A percentile compares a stretch with the other conserved stretches of the same genome.
Evolutionary conservation across 2,888 invertebrate species (phyloP).

Genomic region (Achlya flavicornis): DNA sequence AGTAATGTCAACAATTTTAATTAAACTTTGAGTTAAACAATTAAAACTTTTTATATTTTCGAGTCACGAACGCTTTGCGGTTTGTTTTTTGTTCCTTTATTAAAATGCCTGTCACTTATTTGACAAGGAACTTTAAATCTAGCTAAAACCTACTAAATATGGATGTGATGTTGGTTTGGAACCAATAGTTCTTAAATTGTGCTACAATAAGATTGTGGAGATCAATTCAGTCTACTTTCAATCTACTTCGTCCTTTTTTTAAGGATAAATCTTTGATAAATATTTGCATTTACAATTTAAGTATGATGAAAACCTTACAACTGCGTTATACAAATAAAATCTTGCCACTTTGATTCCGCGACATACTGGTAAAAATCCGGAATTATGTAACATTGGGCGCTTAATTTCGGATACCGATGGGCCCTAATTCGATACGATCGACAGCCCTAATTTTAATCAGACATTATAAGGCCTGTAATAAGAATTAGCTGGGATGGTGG

Average conservation of each 20-base stretch:
- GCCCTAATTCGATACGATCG: background rate
- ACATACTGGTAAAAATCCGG: background rate
- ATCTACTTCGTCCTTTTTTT: no score
- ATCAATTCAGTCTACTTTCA: no score
- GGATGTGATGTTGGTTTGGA: no score
- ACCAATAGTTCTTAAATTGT: no score
- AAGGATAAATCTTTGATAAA: no score
- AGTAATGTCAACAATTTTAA: background rate
- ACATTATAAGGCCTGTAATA: constrained; percentile 31
- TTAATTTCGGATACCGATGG: background rate
- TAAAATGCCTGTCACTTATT: background rate
- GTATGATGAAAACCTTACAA: no score
- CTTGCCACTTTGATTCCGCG: no score
- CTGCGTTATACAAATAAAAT: no score
- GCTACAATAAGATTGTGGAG: no score
- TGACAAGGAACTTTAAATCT: background rate
- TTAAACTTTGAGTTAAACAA: background rate
- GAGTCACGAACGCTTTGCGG: background rate
- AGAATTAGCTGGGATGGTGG: constrained; percentile 30
- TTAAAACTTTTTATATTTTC: background rate
- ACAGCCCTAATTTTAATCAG: constrained; percentile 2
- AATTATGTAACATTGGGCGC: background rate
- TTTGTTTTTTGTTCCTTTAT: background rate
- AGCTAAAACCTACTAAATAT: no score
- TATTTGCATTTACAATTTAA: no score